Evolutionary conservation across 2,888 invertebrate species (phyloP).

Genomic region (Harpagoxenus sublaevis): DNA sequence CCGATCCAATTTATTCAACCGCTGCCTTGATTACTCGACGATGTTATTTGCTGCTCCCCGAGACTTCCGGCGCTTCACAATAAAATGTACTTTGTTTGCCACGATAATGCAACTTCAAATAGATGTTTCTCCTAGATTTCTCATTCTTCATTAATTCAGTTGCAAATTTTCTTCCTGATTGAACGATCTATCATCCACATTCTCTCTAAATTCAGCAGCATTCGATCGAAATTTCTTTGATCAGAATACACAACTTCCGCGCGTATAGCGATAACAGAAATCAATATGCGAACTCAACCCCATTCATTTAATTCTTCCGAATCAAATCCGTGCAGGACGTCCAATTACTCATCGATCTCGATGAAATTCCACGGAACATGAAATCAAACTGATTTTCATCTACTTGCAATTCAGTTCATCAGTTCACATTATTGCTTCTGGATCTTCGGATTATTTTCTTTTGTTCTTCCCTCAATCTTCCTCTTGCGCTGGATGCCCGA

Average conservation of each 20-base stretch:
- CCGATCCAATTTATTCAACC: constrained; percentile 55
- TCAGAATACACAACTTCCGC: background rate
- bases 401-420: constrained; percentile 5
- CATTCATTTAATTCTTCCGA: background rate
- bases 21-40: constrained; percentile 55
- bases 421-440: background rate
- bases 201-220: background rate
- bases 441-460: background rate
- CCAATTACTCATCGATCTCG: background rate
- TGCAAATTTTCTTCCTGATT: constrained; percentile 1
- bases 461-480: background rate
- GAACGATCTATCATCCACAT: constrained; percentile 1
- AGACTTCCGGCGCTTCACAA: constrained; percentile 50
- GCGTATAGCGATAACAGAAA: background rate
- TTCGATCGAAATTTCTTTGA: background rate
- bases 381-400: background rate
- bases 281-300: background rate
- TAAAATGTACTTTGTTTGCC: constrained; percentile 37
- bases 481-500: background rate
- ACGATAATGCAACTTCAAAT: constrained; percentile 32
- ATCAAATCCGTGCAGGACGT: background rate
- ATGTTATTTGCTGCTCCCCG: constrained; percentile 50
- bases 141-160: constrained; percentile 13
- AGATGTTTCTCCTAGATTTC: background rate
- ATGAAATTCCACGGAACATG: background rate